Base-by-base conservation (phyloP, 2,113 vertebrate genomes). In the Cyprinus carpio region DNA sequence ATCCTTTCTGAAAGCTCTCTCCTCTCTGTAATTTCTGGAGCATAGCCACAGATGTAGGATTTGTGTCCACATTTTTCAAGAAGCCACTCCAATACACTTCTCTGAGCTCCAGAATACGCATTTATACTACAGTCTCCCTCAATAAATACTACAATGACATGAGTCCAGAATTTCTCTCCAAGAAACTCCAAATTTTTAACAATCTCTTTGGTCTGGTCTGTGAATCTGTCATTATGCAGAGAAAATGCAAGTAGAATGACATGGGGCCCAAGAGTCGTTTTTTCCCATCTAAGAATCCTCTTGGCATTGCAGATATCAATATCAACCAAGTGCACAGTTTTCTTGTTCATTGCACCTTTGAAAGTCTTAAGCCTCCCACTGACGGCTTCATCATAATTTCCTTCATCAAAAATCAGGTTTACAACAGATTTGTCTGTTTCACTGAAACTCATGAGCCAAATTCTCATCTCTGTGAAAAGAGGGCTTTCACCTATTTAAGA, bases 111-210 rank as follows among this genome's bases (percentile, higher is more conserved):
- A 58, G 18, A 2, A 20, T 78, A 78, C 1, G 7, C 15, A 0
- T 27, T 2, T n/a, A 78, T 40, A 34, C 20, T n/a, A 13, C 27
- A 34, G 43, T 84, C 43, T 77, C 64, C 27, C 13, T 54, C 56
- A n/a, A 2, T 84, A 23, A 78, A 84, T 10, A 84, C 11, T 15
- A 84, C 83, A 18, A 69, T 8, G 12, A 77, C 75, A 23, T 67
- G 83, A 31, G 27, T 77, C 83, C 83, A 84, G 31, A 84, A 54
- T 65, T 40, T 78, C 29, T 78, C 20, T 54, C 74, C 60, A 69
- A 84, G 75, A 31, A 78, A 54, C 60, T 84, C 43, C 2, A 78
- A 2, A 27, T 56, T 60, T 27, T 78, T 29, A 2, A 84, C 23
- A 11, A 56, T 11, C 12, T 23, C 13, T 67, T 20, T 67, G 20